A percentile compares a stretch with the other conserved stretches of the same genome.
phyloP scores from a whole-genome alignment of 2,113 vertebrate genomes.

The Tachuris rubrigastra region DNA sequence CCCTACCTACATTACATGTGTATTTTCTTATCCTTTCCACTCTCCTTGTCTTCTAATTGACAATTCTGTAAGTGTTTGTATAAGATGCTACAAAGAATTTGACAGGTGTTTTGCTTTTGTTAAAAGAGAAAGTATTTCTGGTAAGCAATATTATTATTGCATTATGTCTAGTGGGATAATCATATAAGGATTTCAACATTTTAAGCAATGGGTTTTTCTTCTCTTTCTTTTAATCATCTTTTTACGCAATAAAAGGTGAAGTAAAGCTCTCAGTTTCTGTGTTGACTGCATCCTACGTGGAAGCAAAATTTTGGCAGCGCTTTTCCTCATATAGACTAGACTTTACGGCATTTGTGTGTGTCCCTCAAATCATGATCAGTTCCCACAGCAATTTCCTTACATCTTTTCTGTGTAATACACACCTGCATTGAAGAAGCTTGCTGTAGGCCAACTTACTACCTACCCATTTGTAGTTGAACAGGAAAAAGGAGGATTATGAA shows the following conservation, averaged over 20 bases:
- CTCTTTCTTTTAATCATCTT: not conserved
- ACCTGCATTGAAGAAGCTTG: not conserved
- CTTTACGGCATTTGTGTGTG: not conserved
- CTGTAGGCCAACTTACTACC: not conserved
- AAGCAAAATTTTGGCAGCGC: not conserved
- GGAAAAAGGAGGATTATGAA: not conserved
- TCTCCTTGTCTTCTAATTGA: not conserved
- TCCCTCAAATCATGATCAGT: not conserved
- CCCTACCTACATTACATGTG: not conserved
- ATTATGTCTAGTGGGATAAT: not conserved
- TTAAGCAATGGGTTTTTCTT: not conserved
- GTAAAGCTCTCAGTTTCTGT: not conserved
- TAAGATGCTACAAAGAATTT: not conserved
- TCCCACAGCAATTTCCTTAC: not conserved
- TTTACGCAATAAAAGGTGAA: not conserved
- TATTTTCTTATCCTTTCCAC: not conserved
- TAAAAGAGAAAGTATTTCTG: not conserved
- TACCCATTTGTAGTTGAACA: not conserved
- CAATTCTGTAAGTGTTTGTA: not conserved
- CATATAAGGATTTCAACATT: not conserved
- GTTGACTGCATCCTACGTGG: no score
- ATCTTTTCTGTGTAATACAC: not conserved
- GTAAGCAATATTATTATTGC: not conserved
- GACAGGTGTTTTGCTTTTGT: not conserved
- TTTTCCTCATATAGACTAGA: not conserved